Conservation (phyloP, 2,888 invertebrate species). For the Dinocampus coccinellae region DNA sequence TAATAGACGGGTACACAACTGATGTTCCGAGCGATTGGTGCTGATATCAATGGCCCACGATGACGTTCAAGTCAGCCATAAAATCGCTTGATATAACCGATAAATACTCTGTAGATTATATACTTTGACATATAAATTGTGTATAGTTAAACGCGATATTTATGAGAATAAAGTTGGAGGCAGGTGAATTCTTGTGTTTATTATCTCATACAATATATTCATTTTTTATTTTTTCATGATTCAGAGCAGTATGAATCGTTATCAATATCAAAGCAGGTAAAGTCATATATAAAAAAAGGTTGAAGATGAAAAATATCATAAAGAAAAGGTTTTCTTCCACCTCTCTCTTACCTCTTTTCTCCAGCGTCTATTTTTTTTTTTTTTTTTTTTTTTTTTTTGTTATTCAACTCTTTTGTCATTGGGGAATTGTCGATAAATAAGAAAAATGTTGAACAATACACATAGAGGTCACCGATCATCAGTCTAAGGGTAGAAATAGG, state of each 20-base stretch:
- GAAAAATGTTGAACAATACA: not conserved
- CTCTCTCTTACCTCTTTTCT: no score
- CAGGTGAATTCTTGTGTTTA: not conserved
- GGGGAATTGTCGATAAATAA: constrained; percentile 2
- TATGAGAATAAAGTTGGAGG: not conserved
- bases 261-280: not conserved
- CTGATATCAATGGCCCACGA: constrained; percentile 29
- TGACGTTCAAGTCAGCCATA: constrained; percentile 42
- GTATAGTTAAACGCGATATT: not conserved
- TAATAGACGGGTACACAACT: constrained; percentile 24
- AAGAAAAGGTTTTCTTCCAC: not conserved
- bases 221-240: not conserved
- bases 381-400: not conserved
- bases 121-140: not conserved
- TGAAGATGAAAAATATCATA: no score
- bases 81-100: constrained; percentile 39
- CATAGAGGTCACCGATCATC: not conserved
- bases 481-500: not conserved
- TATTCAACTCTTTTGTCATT: not conserved
- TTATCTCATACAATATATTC: not conserved
- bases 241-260: not conserved
- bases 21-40: constrained; percentile 42
- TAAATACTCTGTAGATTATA: not conserved
- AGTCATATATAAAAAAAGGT: not conserved
- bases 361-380: not conserved